Evolutionary conservation across 2,888 invertebrate genomes (phyloP), one percentile per base, ranked within the genome.

Genomic region (Ophion slaviceki): DNA sequence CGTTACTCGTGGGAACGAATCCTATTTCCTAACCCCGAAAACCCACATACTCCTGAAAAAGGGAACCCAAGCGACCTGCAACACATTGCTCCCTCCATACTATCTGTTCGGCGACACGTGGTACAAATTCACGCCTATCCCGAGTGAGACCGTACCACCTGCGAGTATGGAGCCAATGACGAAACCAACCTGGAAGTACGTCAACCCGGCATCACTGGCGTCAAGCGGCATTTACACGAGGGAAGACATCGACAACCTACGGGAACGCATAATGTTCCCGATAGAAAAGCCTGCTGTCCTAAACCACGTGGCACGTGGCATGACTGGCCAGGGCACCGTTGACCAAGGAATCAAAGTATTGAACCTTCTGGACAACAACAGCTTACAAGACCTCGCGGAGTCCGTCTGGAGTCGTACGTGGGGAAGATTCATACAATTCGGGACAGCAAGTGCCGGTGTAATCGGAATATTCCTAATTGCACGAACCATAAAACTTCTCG

Each of bases 81-180:
- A 62, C 61, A 2, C 14, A 6, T 40, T 61, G 7, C 5, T 74
- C 10, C 53, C 36, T 28, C 40, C 59, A 32, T 64, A 28, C 11
- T 71, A 62, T 45, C 32, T 28, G 14, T 11, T 89, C 4, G 87
- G 87, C 5, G 67, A 86, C 8, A 24, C 64, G 68, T 90, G 89
- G 89, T 82, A 84, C 24, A 78, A 81, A 66, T 45, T 86, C 3
- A n/a, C 67, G 20, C 85, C 87, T 1, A 6, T 8, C 28, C 40
- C 80, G 20, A 59, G 62, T 2, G 59, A 72, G 36, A 47, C 80
- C 1, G 36, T 28, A 11, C 2, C 36, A 20, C 84, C 86, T 2
- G 20, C 10, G 0, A 28, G 47, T 1, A 17, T 85, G 6, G 59
- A 78, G 57, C 76, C 75, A 1, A 3, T 67, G 17, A 77, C 84